Evolutionary conservation across 2,113 vertebrate genomes (phyloP), one percentile per base, ranked within the genome.

Genomic region (Cebidichthys violaceus): DNA sequence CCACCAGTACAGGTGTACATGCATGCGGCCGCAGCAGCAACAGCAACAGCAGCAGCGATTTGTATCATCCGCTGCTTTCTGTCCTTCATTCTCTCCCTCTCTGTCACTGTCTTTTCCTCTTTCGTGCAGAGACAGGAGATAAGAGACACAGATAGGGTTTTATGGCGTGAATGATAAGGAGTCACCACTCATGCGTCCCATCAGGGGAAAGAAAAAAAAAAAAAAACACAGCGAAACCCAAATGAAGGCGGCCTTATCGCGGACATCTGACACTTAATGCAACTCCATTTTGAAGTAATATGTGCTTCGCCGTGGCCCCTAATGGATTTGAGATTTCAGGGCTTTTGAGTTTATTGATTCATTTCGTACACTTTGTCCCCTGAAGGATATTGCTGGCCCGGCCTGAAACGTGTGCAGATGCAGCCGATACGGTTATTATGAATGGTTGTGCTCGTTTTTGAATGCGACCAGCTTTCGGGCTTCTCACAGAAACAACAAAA

Each of bases 121-220:
- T 66, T 81, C 86, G 88, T 81, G 90, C 89, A 82, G 82, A 89
- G 77, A 80, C 78, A 8, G 80, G 82, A 55, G 94, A 93, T 94
- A 81, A 92, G 86, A 91, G 86, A 77, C 90, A 75, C 81, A 92
- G 93, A 94, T 93, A 89, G 77, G 24, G 50, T 88, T 91, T 90
- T 61, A 87, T 91, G 92, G 92, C 87, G 45, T 83, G 85, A 88
- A 81, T 91, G 93, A 94, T 93, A 93, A 94, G 90, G 79, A 89
- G 81, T 78, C 82, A 87, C 79, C 87, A 88, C 91, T 91, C 86
- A 37, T 80, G 83, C 37, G 74, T 86, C 89, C 81, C 89, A 87
- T 89, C 84, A 72, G 83, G 75, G 87, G 76, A 3, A 35, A 62
- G 61, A 35, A 74, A 75, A 45, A 15, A 45, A 14, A 43, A 0